Evolutionary conservation across 1,140 invertebrate species (phyloP), one percentile per base, ranked within the genome.

Genomic region (Ylistrum balloti): DNA sequence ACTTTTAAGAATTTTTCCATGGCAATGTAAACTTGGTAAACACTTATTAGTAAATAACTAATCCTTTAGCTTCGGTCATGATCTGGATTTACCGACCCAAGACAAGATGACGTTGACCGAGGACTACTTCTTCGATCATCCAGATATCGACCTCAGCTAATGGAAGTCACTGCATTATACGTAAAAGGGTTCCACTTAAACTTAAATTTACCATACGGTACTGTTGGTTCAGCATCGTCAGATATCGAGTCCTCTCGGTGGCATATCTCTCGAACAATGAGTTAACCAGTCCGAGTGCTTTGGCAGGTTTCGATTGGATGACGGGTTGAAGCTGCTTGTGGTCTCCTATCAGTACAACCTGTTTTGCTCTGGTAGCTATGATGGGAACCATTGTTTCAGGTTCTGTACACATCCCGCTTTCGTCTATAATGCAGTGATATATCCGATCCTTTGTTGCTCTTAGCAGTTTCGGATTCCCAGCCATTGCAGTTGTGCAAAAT

Each of bases 341-440:
- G 87, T 94, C 93, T 33, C 93, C 93, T 88, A 94, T 93, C 34
- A 94, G 88, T 32, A 94, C 92, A 0, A 94, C 90, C 41, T 93
- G 92, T 38, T 48, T 86, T 20, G 89, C 88, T 9, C 87, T 32
- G 32, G 34, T 88, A 41, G n/a, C 56, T 28, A 90, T 86, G 20
- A 94, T 91, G 22, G 93, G 92, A 28, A 92, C 90, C 86, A 94
- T 86, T 85, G 88, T 91, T 89, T 94, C 93, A 13, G 94, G 93
- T 88, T 94, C 93, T 20, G 88, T 93, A 56, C 93, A 94, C 94
- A 94, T 94, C 28, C 92, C 93, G 88, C 85, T 48, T 88, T 94
- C 94, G 88, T 94, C 94, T 32, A 93, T 92, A 11, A 94, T 93
- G 1, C 33, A 45, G 32, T 89, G 88, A 35, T 86, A 89, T 0